Evolutionary conservation across 2,888 invertebrate genomes (phyloP), one percentile per base, ranked within the genome.

Genomic region (Folsomia candida): DNA sequence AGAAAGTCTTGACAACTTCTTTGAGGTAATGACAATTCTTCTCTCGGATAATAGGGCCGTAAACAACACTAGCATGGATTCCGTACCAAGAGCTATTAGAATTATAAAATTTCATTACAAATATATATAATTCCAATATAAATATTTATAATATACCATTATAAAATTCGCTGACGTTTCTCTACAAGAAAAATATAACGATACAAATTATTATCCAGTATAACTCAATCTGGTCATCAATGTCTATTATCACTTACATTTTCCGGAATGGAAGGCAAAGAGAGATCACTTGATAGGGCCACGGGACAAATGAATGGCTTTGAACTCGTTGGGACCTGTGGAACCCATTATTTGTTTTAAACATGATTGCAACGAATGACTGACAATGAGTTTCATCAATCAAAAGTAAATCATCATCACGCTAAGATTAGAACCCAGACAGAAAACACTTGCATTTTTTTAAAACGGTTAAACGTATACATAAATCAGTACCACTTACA

Each of bases 151-250:
- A n/a, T n/a, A n/a, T n/a, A n/a, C n/a, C n/a, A 85, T 94, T 97
- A 85, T 94, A 98, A 87, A 97, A 99, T 83, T 98, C 94, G 75
- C 94, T 94, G 80, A 99, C 86, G 84, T 97, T 97, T 83, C 94
- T 90, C 97, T 97, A 86, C 47, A 82, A 82, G 20, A 63, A 54
- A 22, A 37, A 71, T 59, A 59, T 9, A 64, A 68, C 29, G 11
- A 66, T 14, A 65, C 54, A 57, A 69, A 25, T 64, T 14, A 67
- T 60, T 59, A 68, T 28, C 14, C 24, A 26, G 25, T 64, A 58
- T 58, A 58, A 51, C 29, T 64, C n/a, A n/a, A n/a, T n/a, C n/a
- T n/a, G n/a, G n/a, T n/a, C n/a, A n/a, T n/a, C n/a, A n/a, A n/a
- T n/a, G n/a, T n/a, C n/a, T n/a, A n/a, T n/a, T n/a, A n/a, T n/a